Percentiles rank a stretch among this genome's conserved stretches.
Evolutionary conservation across 2,797 vertebrate genomes (phyloP).

Genomic region (Lindbergichthys nudifrons): DNA sequence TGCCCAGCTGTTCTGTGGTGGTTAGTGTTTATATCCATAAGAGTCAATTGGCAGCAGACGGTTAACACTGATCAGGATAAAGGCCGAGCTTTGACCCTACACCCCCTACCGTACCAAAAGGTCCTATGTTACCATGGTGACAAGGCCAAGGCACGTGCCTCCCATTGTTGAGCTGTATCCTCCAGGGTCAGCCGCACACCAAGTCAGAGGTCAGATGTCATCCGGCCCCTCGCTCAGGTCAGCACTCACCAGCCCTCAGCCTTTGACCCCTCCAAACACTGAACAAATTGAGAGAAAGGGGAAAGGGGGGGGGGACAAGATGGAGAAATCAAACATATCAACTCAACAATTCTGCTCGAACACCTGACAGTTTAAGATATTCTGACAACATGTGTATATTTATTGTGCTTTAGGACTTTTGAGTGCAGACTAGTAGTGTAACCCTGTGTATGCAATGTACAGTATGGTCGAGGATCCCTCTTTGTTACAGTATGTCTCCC

Average conservation of each 20-base stretch:
- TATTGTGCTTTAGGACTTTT: constrained; percentile 13
- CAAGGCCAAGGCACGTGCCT: constrained; percentile 89
- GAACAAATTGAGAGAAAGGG: constrained; percentile 88
- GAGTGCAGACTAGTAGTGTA: constrained; percentile 15
- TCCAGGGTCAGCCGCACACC: constrained; percentile 87
- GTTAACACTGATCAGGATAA: constrained; percentile 79
- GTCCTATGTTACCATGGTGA: constrained; percentile 90
- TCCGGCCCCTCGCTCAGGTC: constrained; percentile 80
- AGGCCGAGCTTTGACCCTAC: constrained; percentile 63
- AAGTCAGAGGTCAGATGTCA: constrained; percentile 78
- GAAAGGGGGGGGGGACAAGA: constrained; percentile 23
- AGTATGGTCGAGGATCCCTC: constrained; percentile 23
- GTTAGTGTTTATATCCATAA: constrained; percentile 45
- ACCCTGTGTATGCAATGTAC: constrained; percentile 19
- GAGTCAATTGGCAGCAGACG: constrained; percentile 81
- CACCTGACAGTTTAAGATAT: neutral
- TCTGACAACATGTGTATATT: neutral
- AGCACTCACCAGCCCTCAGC: constrained; percentile 82
- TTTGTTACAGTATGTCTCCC: constrained; percentile 73
- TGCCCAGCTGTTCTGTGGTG: constrained; percentile 36
- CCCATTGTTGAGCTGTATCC: constrained; percentile 90
- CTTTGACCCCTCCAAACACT: constrained; percentile 88
- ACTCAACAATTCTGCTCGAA: constrained; percentile 18
- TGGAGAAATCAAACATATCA: constrained; percentile 28
- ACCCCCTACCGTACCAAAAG: constrained; percentile 73